Conservation (phyloP, 2,797 vertebrate species). For the Clarias pachynema region DNA sequence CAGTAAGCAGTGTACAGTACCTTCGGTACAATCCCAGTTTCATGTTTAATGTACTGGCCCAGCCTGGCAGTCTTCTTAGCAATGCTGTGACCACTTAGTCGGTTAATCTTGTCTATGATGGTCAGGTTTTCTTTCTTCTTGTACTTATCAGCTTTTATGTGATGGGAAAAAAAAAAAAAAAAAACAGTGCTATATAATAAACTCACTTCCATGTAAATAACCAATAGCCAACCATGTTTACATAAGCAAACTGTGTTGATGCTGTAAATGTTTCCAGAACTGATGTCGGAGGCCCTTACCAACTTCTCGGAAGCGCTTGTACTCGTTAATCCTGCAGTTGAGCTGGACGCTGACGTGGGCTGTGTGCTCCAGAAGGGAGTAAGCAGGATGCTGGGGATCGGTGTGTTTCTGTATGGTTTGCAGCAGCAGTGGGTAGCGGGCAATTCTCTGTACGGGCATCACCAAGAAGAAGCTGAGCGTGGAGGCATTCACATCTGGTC, state of each 20-base stretch:
- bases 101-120: slow-evolving; percentile 86
- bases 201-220: not conserved
- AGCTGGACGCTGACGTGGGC: slow-evolving; percentile 79
- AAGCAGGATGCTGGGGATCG: slow-evolving; percentile 66
- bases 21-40: slow-evolving; percentile 86
- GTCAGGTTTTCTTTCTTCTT: slow-evolving; percentile 84
- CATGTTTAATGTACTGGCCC: slow-evolving; percentile 88
- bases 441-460: slow-evolving; percentile 92
- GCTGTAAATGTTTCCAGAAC: slow-evolving; percentile 2
- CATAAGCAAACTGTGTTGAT: slow-evolving; percentile 1
- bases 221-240: not conserved
- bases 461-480: slow-evolving; percentile 93
- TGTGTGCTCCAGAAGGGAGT: slow-evolving; percentile 75
- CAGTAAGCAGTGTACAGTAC: slow-evolving; percentile 63
- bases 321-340: slow-evolving; percentile 92
- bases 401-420: slow-evolving; percentile 92
- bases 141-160: slow-evolving; percentile 87
- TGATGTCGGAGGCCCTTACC: slow-evolving; percentile 75
- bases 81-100: slow-evolving; percentile 90
- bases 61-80: slow-evolving; percentile 91
- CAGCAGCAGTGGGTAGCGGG: slow-evolving; percentile 90
- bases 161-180: not conserved
- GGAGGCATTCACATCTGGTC: slow-evolving; percentile 84
- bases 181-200: not conserved
- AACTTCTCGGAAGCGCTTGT: slow-evolving; percentile 93